Percentiles rank a stretch among this genome's conserved stretches.
These are phyloP conservation scores for Emydoidea blandingii DNA, from an alignment of 2,797 vertebrate genomes.

Conservation along the genomic window DNA sequence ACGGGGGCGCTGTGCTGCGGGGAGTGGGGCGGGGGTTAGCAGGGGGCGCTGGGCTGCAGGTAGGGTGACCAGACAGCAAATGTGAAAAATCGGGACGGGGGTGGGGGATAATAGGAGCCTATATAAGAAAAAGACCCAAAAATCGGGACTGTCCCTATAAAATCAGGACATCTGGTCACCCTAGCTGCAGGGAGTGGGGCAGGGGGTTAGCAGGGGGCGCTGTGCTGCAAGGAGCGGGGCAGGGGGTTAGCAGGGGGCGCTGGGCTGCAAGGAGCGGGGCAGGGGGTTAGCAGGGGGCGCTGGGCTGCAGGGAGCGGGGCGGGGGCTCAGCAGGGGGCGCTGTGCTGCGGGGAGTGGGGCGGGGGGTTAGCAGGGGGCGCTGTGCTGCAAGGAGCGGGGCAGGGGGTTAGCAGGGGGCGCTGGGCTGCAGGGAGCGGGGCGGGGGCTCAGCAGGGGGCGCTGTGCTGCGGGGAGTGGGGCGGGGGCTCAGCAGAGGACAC, in stretches of 20 bases:
- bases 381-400: neutral
- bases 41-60: too few species aligned
- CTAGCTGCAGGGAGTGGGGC: too few species aligned
- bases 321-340: rapidly evolving
- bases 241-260: too few species aligned
- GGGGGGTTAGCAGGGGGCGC: neutral
- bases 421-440: neutral
- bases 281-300: neutral
- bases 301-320: neutral
- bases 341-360: too few species aligned
- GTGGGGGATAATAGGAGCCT: too few species aligned
- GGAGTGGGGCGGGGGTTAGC: neutral
- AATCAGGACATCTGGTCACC: too few species aligned
- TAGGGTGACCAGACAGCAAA: too few species aligned
- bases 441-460: neutral
- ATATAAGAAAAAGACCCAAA: too few species aligned
- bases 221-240: neutral
- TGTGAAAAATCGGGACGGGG: too few species aligned
- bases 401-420: neutral
- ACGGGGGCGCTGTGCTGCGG: neutral
- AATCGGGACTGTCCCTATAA: too few species aligned
- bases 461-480: neutral
- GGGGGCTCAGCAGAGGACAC: too few species aligned
- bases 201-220: neutral
- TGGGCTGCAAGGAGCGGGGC: neutral